Evolutionary conservation across 2,888 invertebrate species (phyloP).

Genomic region (Andricus quercusramuli): DNA sequence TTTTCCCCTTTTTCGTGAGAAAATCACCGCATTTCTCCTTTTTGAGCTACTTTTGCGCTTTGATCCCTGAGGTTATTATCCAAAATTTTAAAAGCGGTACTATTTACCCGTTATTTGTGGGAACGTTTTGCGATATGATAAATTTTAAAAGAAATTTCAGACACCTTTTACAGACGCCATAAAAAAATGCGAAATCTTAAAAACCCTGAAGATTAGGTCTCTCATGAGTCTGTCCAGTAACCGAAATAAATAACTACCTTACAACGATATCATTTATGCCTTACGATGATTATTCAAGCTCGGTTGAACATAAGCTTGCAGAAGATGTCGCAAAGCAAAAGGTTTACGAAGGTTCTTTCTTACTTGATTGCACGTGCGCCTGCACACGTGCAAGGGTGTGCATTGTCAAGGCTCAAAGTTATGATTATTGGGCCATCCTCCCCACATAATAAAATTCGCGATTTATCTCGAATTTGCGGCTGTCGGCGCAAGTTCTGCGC

Average conservation of each 20-base stretch:
- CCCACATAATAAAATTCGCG: constrained; percentile 49
- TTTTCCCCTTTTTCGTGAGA: too few relatives aligned
- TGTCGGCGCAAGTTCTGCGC: constrained; percentile 9
- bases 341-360: constrained; percentile 11
- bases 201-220: background rate
- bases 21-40: too few relatives aligned
- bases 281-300: constrained; percentile 2
- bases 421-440: constrained; percentile 39
- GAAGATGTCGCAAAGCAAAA: constrained; percentile 4
- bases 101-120: too few relatives aligned
- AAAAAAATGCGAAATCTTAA: too few relatives aligned
- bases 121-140: too few relatives aligned
- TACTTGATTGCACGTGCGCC: constrained; percentile 13
- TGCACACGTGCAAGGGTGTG: constrained; percentile 21
- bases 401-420: constrained; percentile 37
- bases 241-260: background rate
- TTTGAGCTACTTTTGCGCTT: too few relatives aligned
- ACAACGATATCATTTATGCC: background rate
- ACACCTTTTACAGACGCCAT: too few relatives aligned
- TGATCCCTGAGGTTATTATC: too few relatives aligned
- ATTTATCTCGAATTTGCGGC: constrained; percentile 54
- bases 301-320: constrained; percentile 1
- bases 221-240: background rate
- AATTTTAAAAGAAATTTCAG: too few relatives aligned
- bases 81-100: too few relatives aligned